A percentile compares a stretch with the other conserved stretches of the same genome.
These are phyloP conservation scores for Barnardius zonarius DNA, from an alignment of 2,113 vertebrate species.

Conservation along the genomic window DNA sequence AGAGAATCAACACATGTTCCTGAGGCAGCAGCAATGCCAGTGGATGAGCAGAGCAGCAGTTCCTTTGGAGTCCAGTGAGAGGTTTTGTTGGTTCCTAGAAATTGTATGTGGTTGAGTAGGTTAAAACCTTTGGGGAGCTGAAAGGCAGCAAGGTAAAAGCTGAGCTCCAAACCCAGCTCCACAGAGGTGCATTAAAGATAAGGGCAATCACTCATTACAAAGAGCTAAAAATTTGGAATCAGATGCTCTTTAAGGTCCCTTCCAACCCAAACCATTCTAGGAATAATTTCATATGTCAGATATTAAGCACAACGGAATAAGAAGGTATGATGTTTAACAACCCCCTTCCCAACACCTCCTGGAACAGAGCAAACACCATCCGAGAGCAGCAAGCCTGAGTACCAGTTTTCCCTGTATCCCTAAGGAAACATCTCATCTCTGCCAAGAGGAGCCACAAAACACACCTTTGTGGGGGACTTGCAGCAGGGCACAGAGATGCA, in stretches of 20 bases:
- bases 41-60: not conserved
- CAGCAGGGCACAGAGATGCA: not conserved
- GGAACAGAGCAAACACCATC: not conserved
- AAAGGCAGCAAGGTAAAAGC: not conserved
- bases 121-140: not conserved
- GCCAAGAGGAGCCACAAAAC: not conserved
- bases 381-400: not conserved
- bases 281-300: not conserved
- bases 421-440: not conserved
- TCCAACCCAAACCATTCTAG: not conserved
- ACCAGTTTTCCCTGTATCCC: not conserved
- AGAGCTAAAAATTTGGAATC: not conserved
- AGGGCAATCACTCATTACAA: not conserved
- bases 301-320: rapidly evolving
- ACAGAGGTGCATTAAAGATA: rapidly evolving
- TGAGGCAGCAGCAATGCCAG: not conserved
- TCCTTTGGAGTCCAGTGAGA: not conserved
- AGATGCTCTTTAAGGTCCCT: not conserved
- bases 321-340: not conserved
- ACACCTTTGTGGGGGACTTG: not conserved
- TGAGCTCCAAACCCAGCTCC: not conserved
- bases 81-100: not conserved
- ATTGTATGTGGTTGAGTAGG: not conserved
- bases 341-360: not conserved
- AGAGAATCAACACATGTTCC: too few relatives aligned